Conservation (phyloP, 2,113 vertebrate species). For the Atractosteus spatula region DNA sequence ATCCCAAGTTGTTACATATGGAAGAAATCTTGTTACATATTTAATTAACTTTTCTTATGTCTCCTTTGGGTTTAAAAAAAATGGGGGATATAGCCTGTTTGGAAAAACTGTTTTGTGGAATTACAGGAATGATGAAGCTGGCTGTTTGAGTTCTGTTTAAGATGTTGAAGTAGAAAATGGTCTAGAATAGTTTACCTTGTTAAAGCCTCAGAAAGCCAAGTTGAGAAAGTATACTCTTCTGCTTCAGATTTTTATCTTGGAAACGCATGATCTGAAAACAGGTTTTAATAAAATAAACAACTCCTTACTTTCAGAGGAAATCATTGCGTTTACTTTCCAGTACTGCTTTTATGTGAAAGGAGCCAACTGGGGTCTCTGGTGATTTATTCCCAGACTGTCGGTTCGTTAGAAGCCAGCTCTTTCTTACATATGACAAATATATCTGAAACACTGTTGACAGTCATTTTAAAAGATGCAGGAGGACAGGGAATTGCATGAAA, state of each 20-base stretch:
- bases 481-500: slow-evolving; percentile 54
- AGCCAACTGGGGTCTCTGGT: slow-evolving; percentile 38
- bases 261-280: slow-evolving; percentile 51
- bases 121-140: too few species aligned
- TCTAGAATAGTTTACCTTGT: too few species aligned
- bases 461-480: slow-evolving; percentile 46
- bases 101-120: too few species aligned
- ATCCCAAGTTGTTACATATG: too few species aligned
- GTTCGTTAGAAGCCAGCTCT: slow-evolving; percentile 37
- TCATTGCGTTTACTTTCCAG: slow-evolving; percentile 54
- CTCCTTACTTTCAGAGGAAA: slow-evolving; percentile 38
- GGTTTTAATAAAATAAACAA: slow-evolving; percentile 52
- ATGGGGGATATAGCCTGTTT: too few species aligned
- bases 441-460: slow-evolving; percentile 60
- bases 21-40: too few species aligned
- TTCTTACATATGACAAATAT: slow-evolving; percentile 58
- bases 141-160: too few species aligned
- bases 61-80: too few species aligned
- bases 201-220: too few species aligned
- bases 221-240: too few species aligned
- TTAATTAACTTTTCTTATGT: too few species aligned
- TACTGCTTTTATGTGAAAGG: slow-evolving; percentile 37
- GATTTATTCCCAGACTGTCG: slow-evolving; percentile 30
- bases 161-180: too few species aligned
- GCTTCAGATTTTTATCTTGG: slow-evolving; percentile 18